These are phyloP conservation scores for Neoascia interrupta DNA, from an alignment of 2,888 invertebrate species.

Conservation along the genomic window DNA sequence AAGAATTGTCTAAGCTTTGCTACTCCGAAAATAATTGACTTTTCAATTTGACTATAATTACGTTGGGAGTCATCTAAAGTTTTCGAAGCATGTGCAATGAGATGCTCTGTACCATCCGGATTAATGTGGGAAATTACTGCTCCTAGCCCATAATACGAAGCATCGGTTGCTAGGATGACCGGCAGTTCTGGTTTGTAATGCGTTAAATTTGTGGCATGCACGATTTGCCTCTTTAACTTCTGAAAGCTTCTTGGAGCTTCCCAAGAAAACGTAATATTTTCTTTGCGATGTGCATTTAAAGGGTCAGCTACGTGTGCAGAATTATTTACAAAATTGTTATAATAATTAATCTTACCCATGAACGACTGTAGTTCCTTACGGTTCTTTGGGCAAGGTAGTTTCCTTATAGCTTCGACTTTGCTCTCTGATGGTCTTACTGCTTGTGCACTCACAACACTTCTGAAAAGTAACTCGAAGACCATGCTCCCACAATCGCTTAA, in stretches of 20 bases:
- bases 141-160: conserved; percentile 59
- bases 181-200: conserved; percentile 25
- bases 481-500: conserved; percentile 24
- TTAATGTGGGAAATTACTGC: conserved; percentile 53
- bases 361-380: conserved; percentile 14
- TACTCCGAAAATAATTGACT: conserved; percentile 42
- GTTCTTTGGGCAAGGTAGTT: conserved; percentile 6
- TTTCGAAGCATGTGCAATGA: conserved; percentile 28
- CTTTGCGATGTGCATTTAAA: conserved; percentile 16
- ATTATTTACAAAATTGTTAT: conserved; percentile 12
- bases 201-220: background rate
- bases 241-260: background rate
- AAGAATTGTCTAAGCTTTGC: too few species aligned
- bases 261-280: background rate
- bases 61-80: conserved; percentile 29
- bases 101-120: conserved; percentile 29
- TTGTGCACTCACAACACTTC: conserved; percentile 2
- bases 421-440: background rate
- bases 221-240: background rate
- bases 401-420: conserved; percentile 13
- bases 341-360: conserved; percentile 25
- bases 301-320: conserved; percentile 12
- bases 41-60: conserved; percentile 30
- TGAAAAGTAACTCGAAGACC: conserved; percentile 3
- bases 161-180: conserved; percentile 60